Evolutionary conservation across 1,140 invertebrate genomes (phyloP).

Genomic region (Caenorhabditis tropicalis): DNA sequence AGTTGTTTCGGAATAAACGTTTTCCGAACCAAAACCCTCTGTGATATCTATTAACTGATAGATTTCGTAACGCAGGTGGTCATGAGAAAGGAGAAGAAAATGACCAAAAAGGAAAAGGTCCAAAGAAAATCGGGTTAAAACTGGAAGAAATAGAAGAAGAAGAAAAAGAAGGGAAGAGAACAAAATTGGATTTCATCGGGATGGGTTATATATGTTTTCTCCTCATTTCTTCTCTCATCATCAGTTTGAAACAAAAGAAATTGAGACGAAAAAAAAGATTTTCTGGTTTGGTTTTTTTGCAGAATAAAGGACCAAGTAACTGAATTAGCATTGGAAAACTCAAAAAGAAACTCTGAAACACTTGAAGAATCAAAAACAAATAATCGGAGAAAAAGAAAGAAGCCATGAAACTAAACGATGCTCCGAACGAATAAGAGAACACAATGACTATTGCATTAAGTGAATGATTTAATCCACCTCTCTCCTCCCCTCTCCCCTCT

Average conservation of each 20-base stretch:
- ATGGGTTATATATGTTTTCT: conserved; percentile 9
- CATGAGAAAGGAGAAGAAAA: conserved; percentile 7
- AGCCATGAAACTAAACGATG: background rate
- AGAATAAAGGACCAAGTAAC: background rate
- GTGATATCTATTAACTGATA: background rate
- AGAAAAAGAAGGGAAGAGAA: background rate
- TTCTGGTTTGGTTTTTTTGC: background rate
- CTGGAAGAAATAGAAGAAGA: background rate
- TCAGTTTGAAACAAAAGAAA: conserved; percentile 18
- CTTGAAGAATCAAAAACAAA: too few relatives aligned
- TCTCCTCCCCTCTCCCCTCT: too few relatives aligned
- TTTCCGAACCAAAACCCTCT: background rate
- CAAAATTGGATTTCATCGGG: conserved; percentile 39
- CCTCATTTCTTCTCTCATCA: background rate
- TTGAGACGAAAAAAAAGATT: background rate
- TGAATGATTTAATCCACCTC: background rate
- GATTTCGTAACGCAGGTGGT: conserved; percentile 26
- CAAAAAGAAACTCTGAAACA: background rate
- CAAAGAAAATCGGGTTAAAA: conserved; percentile 44
- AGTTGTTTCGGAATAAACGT: too few relatives aligned
- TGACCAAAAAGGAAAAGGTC: conserved; percentile 14
- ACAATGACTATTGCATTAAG: background rate
- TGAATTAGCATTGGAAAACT: background rate
- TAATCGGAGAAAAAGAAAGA: too few relatives aligned
- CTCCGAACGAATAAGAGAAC: background rate